Base-by-base conservation (phyloP, 2,888 invertebrate genomes). In the Acanthopleura granulata region DNA sequence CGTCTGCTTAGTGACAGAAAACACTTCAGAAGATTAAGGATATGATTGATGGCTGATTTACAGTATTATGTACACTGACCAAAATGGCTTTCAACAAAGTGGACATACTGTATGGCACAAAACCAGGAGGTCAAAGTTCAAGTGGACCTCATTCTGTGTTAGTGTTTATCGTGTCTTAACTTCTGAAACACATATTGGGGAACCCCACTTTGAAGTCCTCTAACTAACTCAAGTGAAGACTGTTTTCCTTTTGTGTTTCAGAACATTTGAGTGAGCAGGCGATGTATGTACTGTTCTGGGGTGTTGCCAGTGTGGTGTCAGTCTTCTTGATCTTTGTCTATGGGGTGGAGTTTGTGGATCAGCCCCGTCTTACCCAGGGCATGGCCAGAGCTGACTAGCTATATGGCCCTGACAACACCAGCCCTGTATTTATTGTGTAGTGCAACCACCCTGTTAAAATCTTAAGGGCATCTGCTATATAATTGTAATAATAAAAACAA, bases 331-430 rank as follows among this genome's bases (percentile, higher is more conserved):
- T 97, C 78, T 95, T 97, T 84, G 92, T 95, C 85, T 95, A 96
- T 90, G 98, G 98, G 80, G 93, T 93, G 66, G 97, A 98, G 90
- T 99, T 97, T 91, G 98, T 99, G 72, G 97, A 99, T 91, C 94
- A 94, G 92, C 99, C 99, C 15, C 90, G 90, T 81, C 89, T 92
- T 25, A 85, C 86, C 1, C 85, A 85, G 72, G 83, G 84, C 74
- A 89, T 89, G 73, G 73, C 83, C 75, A 88, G 88, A 79, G 79
- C 75, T 29, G 88, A 88, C 75, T 89, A 85, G 82, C 85, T 85
- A 85, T 86, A 85, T 86, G 84, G 77, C 80, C 76, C 80, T 25
- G 25, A 27, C 16, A 27, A 66, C 25, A 27, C 18, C 25, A 15
- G 25, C 16, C 22, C 22, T 6, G 25, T 66, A 12, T 66, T 66